Base-by-base conservation (phyloP, 2,113 vertebrate species). In the Herpailurus yagouaroundi region DNA sequence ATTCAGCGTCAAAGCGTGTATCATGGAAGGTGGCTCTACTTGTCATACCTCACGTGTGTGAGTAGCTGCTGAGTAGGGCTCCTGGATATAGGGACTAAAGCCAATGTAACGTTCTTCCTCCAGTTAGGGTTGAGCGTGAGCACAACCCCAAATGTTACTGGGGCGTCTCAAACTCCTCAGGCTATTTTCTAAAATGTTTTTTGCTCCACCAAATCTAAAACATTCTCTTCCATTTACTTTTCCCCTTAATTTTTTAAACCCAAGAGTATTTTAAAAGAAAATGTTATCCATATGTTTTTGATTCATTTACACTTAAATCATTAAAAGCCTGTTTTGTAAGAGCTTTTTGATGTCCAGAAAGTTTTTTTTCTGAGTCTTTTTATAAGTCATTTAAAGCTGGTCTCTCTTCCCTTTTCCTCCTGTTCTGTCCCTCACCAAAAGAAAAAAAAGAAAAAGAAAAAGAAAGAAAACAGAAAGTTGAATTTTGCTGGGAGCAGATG, bases 231-330 rank as follows among this genome's bases (percentile, higher is more conserved):
- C 92, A 95, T 95, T 96, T 97, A 96, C 71, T 97, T 94, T 82
- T 92, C 71, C 31, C 80, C 76, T 96, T 97, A 91, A 97, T 92
- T 92, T 97, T 97, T 95, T 92, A 96, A 97, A 96, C 87, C 80
- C 83, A 97, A 69, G 94, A 29, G 76, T 89, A 96, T 96, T 98
- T 98, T 96, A 95, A 98, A 96, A 93, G 83, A 96, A 98, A 97
- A 97, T 94, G 76, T 66, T 88, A 96, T 95, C 90, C 96, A 97
- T 96, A 92, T 98, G 98, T 92, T 97, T 97, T 97, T 97, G 66
- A 97, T 97, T 97, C 96, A 94, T 98, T 97, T 98, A 97, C 94
- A 98, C 97, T 98, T 97, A 98, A 98, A 97, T 97, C 97, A 98
- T 98, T 96, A 98, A 90, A 95, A 97, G 97, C 16, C 89, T 97